Evolutionary conservation across 2,113 vertebrate species (phyloP), one percentile per base, ranked within the genome.

Genomic region (Cygnus atratus): DNA sequence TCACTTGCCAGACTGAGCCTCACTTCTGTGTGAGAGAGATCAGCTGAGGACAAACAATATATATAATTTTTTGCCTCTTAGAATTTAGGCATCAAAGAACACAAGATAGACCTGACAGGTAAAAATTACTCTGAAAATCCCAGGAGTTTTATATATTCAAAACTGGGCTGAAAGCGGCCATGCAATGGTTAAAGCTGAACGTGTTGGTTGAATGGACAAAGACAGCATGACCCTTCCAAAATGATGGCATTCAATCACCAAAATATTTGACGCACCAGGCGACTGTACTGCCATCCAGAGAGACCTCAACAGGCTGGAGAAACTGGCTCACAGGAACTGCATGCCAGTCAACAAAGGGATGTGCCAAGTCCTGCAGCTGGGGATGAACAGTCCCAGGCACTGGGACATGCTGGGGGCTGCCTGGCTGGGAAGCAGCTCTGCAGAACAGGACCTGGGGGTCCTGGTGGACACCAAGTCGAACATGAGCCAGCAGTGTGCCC

Each of bases 41-140:
- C 85, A 92, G 82, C 94, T 83, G 75, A 95, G 94, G 79, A 96
- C 82, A 96, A 93, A 92, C 68, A 94, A 76, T 68, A 95, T 76
- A 91, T 72, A 13, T 62, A 88, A 87, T 35, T 44, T 73, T 78
- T 55, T 10, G 37, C 68, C 37, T 88, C 59, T 81, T 77, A 62
- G 67, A 92, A 85, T 50, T 82, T 17, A 71, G 44, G 67, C 54
- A 52, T 76, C 44, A 79, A 96, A 92, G 59, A 93, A 92, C 29
- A 73, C 19, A 84, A 78, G 6, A 62, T 26, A 89, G 84, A 66
- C n/a, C 22, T 21, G 58, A 33, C 3, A 68, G 28, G 31, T 71
- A 28, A 79, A 84, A 94, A 44, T 62, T 75, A 65, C 18, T 48
- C 31, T 65, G 39, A 92, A 73, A 91, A 81, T 68, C 39, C 39